A percentile compares a stretch with the other conserved stretches of the same genome.
These are phyloP conservation scores for Apamea crenata DNA, from an alignment of 2,888 invertebrate species.

Conservation along the genomic window DNA sequence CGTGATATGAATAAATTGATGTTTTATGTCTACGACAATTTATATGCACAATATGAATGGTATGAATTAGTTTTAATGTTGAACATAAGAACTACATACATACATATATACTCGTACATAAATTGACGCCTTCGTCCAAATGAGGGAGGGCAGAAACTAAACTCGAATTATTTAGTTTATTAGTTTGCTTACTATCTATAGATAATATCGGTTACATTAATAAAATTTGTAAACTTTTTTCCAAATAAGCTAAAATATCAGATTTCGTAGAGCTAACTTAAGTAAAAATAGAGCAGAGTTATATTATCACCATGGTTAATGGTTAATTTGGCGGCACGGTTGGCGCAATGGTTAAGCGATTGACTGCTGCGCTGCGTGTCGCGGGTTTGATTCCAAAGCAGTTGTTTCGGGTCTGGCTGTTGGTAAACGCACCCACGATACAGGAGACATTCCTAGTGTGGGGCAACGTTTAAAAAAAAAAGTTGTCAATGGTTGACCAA, in stretches of 20 bases:
- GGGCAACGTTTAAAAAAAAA: too few species aligned
- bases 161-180: too few species aligned
- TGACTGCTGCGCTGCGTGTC: too few species aligned
- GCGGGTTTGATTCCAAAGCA: too few species aligned
- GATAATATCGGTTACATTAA: background rate
- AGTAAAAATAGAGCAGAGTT: background rate
- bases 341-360: too few species aligned
- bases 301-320: background rate
- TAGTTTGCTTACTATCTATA: background rate
- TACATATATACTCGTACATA: background rate
- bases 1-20: conserved; percentile 52
- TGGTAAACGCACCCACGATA: too few species aligned
- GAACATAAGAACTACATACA: background rate
- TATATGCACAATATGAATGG: conserved; percentile 17
- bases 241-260: background rate
- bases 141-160: background rate
- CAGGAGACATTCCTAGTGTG: too few species aligned
- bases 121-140: background rate
- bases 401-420: too few species aligned
- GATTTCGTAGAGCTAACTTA: background rate
- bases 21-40: conserved; percentile 35
- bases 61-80: background rate
- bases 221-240: background rate
- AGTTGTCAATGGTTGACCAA: background rate
- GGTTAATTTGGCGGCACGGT: too few species aligned